Base-by-base conservation (phyloP, 2,113 vertebrate genomes). In the Microcebus tavaratra region DNA sequence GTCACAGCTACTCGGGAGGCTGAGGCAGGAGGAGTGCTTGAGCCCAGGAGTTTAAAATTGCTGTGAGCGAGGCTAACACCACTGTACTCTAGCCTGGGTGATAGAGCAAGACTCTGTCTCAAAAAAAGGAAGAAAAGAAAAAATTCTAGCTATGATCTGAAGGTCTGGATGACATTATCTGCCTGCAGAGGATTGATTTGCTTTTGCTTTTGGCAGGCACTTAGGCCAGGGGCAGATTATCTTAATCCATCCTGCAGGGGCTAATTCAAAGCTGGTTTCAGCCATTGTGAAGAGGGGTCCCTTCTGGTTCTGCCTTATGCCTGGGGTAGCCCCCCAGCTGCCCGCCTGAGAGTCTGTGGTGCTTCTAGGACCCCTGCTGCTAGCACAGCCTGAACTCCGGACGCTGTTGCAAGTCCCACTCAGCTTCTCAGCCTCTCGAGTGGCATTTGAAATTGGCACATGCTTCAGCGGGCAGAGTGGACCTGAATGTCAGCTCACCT, bases 381-480 rank as follows among this genome's bases (percentile, higher is more conserved):
- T 11, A 36, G 76, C 17, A 72, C 42, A 42, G 10, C 53, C 84
- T n/a, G 6, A 78, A 29, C 29, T 1, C 6, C 15, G 21, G 45
- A 45, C 45, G 1, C 45, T 45, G 21, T 39, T 31, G 11, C 6
- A 67, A 88, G 31, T 14, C 70, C 81, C 31, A 1, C 78, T 59
- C 29, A 18, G 34, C 15, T 39, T 61, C 68, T 90, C 72, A 45
- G 78, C 57, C n/a, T 42, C 25, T 45, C 12, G 0, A 2, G 14
- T 0, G 4, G 25, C 39, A 67, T 36, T 67, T 14, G 63, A 88
- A 20, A 31, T 7, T 25, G 14, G 65, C 73, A 82, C 34, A 36
- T 8, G 21, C 25, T 36, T 31, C 5, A 3, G 2, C 1, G n/a
- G 3, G 23, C 15, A 21, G 13, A 25, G 53, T 8, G 18, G 53